Evolutionary conservation across 2,797 vertebrate genomes (phyloP), one percentile per base, ranked within the genome.

Genomic region (Crocidura indochinensis): DNA sequence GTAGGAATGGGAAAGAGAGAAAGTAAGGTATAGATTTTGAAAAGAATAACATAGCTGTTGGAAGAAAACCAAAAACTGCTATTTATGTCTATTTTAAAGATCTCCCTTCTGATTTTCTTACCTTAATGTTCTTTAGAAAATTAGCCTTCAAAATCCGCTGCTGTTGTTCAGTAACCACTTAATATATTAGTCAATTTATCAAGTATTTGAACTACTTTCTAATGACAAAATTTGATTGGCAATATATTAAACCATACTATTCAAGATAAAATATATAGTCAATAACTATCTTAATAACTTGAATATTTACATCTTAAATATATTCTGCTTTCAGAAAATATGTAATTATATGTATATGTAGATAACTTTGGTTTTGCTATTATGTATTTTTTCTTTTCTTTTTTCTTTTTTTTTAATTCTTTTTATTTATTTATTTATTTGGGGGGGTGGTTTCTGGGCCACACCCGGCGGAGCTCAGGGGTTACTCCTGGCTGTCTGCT

Each of bases 131-230:
- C 69, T 83, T 44, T 47, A 82, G 49, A 75, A 89, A 95, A 84
- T 92, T 91, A 86, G 49, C 62, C 88, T 92, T 95, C 51, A 91
- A 95, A 60, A 86, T 44, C 76, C 83, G 47, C 87, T 80, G 47
- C 38, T 68, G 90, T 92, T 80, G 38, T 83, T 94, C 84, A 92
- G 49, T 24, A 93, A 27, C 62, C n/a, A 86, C 88, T 90, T 85
- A 86, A 65, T 92, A 94, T 38, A 91, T 95, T 92, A 92, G 49
- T 47, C 90, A 92, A 95, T 93, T 81, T 90, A 91, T 93, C 87
- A 91, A 95, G 77, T 29, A n/a, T 67, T 67, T 88, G 51, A 51
- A 51, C 22, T 67, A 62, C 71, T 84, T 67, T 90, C 65, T 93
- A 92, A 49, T 92, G 80, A 94, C 71, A 81, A 74, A 94, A 49